Evolutionary conservation across 2,888 invertebrate genomes (phyloP).

Genomic region (Papilio demoleus): DNA sequence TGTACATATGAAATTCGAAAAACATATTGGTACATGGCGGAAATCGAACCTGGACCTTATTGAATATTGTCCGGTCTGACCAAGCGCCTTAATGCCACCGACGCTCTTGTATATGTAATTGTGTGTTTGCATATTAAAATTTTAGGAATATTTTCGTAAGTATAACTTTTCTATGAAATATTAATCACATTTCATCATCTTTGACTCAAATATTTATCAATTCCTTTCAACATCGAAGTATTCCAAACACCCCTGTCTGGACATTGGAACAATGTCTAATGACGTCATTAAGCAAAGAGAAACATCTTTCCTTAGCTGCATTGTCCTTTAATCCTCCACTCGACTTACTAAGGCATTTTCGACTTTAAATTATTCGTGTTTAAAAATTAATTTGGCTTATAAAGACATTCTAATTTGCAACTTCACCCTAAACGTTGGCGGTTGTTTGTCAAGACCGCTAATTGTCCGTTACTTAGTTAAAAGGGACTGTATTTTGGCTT

Average conservation of each 20-base stretch:
- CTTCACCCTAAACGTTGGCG: slow-evolving; percentile 60
- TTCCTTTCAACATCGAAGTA: slow-evolving; percentile 35
- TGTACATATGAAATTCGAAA: too few relatives aligned
- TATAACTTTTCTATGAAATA: not conserved
- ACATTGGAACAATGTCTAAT: slow-evolving; percentile 66
- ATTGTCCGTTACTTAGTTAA: slow-evolving; percentile 64
- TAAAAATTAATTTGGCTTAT: slow-evolving; percentile 45
- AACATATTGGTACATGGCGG: too few relatives aligned
- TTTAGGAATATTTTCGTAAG: too few relatives aligned
- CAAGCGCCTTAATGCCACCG: too few relatives aligned
- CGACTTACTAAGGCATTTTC: slow-evolving; percentile 32
- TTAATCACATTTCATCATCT: not conserved
- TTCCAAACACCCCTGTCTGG: slow-evolving; percentile 63
- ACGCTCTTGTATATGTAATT: too few relatives aligned
- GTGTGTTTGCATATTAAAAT: too few relatives aligned
- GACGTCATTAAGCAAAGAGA: slow-evolving; percentile 73
- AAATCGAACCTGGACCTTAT: too few relatives aligned
- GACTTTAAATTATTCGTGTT: slow-evolving; percentile 2
- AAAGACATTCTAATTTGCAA: slow-evolving; percentile 46
- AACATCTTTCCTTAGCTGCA: slow-evolving; percentile 66
- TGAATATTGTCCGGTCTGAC: too few relatives aligned
- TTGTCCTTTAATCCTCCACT: slow-evolving; percentile 56
- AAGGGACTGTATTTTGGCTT: slow-evolving; percentile 62
- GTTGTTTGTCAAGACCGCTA: slow-evolving; percentile 73
- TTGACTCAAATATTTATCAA: not conserved